phyloP scores from a whole-genome alignment of 1,140 invertebrate species.

The Halictus rubicundus region DNA sequence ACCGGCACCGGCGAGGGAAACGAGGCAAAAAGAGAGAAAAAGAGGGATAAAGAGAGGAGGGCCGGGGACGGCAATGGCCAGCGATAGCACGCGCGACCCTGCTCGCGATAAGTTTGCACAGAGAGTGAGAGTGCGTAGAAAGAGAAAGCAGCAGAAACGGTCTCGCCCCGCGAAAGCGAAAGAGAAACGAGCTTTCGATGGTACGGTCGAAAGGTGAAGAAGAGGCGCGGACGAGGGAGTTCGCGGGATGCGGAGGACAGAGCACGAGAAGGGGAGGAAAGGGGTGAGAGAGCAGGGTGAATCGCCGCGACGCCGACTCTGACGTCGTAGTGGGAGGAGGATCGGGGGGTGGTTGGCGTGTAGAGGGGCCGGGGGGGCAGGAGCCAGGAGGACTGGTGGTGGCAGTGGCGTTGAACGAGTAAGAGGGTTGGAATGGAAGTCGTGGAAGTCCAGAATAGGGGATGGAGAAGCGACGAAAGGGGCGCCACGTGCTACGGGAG shows the following conservation, averaged over 20 bases:
- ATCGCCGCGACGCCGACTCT: slow-evolving; percentile 42
- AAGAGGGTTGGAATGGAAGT: slow-evolving; percentile 43
- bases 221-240: slow-evolving; percentile 43
- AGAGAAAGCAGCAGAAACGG: slow-evolving; percentile 24
- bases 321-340: slow-evolving; percentile 30
- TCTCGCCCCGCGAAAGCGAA: slow-evolving; percentile 2
- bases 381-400: neutral
- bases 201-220: slow-evolving; percentile 41
- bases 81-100: slow-evolving; percentile 43
- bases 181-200: slow-evolving; percentile 17
- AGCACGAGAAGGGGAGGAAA: slow-evolving; percentile 7
- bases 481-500: slow-evolving; percentile 65
- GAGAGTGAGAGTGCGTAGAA: slow-evolving; percentile 62
- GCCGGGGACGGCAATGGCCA: slow-evolving; percentile 16
- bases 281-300: slow-evolving; percentile 16
- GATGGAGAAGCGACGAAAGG: slow-evolving; percentile 51
- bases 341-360: neutral
- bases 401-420: slow-evolving; percentile 37
- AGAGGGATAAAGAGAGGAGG: slow-evolving; percentile 1
- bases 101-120: slow-evolving; percentile 60
- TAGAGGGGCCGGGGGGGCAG: neutral
- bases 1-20: neutral
- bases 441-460: slow-evolving; percentile 51
- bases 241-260: slow-evolving; percentile 5
- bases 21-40: slow-evolving; percentile 26